Percentiles rank a stretch among this genome's conserved stretches.
Evolutionary conservation across 2,113 vertebrate species (phyloP).

Genomic region (Epinephelus lanceolatus): DNA sequence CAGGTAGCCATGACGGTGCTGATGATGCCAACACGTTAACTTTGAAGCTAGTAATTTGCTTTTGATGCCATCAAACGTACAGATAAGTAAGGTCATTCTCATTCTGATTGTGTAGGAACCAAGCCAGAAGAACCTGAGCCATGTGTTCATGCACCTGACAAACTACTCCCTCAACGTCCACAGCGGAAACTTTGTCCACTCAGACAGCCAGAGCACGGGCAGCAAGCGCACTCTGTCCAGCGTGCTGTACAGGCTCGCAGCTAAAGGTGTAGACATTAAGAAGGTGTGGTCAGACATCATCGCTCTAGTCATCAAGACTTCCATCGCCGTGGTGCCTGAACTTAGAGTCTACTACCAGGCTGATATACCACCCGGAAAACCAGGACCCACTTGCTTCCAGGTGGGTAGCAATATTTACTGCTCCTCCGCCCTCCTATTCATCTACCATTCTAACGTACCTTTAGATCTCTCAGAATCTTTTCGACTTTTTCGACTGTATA

Average conservation of each 20-base stretch:
- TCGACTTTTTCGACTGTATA: too few relatives aligned
- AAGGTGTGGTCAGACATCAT: constrained; percentile 98
- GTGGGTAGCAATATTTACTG: constrained; percentile 70
- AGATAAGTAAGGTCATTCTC: neutral
- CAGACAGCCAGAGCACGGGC: constrained; percentile 91
- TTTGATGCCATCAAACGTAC: neutral
- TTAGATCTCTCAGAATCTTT: too few relatives aligned
- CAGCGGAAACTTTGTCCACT: constrained; percentile 95
- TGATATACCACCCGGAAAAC: constrained; percentile 94
- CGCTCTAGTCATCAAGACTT: constrained; percentile 95
- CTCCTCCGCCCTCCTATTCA: too few relatives aligned
- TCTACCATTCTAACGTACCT: too few relatives aligned
- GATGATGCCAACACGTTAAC: neutral
- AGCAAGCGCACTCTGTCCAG: constrained; percentile 98
- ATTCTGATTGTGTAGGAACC: constrained; percentile 84
- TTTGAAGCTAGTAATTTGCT: neutral
- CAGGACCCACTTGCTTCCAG: constrained; percentile 97
- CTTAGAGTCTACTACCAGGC: constrained; percentile 95
- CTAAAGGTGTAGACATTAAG: constrained; percentile 93
- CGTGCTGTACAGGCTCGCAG: constrained; percentile 90
- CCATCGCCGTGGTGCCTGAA: constrained; percentile 95
- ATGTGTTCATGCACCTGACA: constrained; percentile 97
- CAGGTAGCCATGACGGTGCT: constrained; percentile 78
- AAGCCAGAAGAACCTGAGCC: constrained; percentile 92
- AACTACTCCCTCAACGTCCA: constrained; percentile 98